phyloP scores from a whole-genome alignment of 2,113 vertebrate genomes.

The Epinephelus moara region DNA sequence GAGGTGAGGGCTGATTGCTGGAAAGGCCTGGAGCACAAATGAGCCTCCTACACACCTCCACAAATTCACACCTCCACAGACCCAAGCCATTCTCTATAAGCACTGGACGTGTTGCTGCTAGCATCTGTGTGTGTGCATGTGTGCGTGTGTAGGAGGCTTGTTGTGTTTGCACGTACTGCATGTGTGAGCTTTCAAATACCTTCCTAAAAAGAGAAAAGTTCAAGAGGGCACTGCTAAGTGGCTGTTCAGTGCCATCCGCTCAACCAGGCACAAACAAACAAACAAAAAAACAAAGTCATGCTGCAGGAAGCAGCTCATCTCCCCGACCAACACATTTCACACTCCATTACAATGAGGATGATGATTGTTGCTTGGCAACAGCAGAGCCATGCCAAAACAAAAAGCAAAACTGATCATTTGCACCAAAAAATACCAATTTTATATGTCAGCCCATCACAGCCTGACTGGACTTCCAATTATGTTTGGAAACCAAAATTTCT shows the following conservation, averaged over 20 bases:
- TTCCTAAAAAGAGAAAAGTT: slow-evolving; percentile 43
- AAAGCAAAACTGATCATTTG: neutral
- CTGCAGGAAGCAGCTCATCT: slow-evolving; percentile 42
- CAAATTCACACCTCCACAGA: slow-evolving; percentile 64
- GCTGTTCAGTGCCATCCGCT: slow-evolving; percentile 17
- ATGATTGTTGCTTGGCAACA: slow-evolving; percentile 63
- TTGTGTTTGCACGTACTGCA: slow-evolving; percentile 17
- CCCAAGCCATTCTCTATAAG: slow-evolving; percentile 36
- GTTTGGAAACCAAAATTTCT: neutral
- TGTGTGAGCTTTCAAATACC: slow-evolving; percentile 38
- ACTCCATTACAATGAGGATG: slow-evolving; percentile 33
- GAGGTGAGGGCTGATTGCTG: slow-evolving; percentile 56
- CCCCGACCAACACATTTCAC: slow-evolving; percentile 25
- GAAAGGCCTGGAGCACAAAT: slow-evolving; percentile 65
- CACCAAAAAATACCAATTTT: slow-evolving; percentile 12
- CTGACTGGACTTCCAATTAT: slow-evolving; percentile 10
- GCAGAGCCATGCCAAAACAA: slow-evolving; percentile 33
- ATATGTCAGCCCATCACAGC: neutral
- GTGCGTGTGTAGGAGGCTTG: slow-evolving; percentile 20
- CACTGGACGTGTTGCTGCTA: slow-evolving; percentile 19
- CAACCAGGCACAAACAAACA: slow-evolving; percentile 44
- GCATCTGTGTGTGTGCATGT: slow-evolving; percentile 10
- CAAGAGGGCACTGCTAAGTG: slow-evolving; percentile 26
- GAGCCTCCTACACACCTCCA: slow-evolving; percentile 63
- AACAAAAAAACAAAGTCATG: slow-evolving; percentile 42